phyloP scores from a whole-genome alignment of 2,888 invertebrate species.

The Drosophila borborema region DNA sequence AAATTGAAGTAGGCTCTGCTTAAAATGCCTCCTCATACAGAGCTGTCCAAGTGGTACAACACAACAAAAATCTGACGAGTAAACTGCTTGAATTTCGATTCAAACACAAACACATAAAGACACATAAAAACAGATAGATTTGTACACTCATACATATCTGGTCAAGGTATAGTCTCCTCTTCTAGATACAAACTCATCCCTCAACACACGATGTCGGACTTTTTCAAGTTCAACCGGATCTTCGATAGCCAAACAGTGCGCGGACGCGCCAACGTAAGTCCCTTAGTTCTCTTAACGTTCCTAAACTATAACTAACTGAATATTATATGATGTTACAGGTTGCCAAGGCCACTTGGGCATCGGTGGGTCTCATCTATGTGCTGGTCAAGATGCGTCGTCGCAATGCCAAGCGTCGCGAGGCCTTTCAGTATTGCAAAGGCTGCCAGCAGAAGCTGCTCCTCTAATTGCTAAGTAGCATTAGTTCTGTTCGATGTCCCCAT shows the following conservation, averaged over 20 bases:
- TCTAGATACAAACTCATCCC: neutral
- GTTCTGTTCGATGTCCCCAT: neutral
- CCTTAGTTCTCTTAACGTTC: neutral
- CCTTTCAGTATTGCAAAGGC: conserved; percentile 41
- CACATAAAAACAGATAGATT: neutral
- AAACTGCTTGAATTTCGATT: conserved; percentile 9
- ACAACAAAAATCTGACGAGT: conserved; percentile 7
- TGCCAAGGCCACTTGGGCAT: conserved; percentile 75
- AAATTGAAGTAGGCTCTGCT: conserved; percentile 1
- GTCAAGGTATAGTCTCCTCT: neutral
- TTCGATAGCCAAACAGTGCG: conserved; percentile 69
- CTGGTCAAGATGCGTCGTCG: conserved; percentile 57
- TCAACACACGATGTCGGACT: conserved; percentile 45
- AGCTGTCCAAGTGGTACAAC: neutral
- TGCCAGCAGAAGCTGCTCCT: conserved; percentile 47
- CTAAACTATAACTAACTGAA: neutral
- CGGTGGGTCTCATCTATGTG: conserved; percentile 69
- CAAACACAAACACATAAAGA: neutral
- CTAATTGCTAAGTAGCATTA: neutral
- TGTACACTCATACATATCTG: neutral
- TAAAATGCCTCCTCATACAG: neutral
- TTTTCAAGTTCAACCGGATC: conserved; percentile 49
- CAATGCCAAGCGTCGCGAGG: conserved; percentile 40
- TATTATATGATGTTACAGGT: conserved; percentile 38
- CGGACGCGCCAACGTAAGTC: conserved; percentile 77